Evolutionary conservation across 2,113 vertebrate genomes (phyloP).

Genomic region (Neodon shergylaensis): DNA sequence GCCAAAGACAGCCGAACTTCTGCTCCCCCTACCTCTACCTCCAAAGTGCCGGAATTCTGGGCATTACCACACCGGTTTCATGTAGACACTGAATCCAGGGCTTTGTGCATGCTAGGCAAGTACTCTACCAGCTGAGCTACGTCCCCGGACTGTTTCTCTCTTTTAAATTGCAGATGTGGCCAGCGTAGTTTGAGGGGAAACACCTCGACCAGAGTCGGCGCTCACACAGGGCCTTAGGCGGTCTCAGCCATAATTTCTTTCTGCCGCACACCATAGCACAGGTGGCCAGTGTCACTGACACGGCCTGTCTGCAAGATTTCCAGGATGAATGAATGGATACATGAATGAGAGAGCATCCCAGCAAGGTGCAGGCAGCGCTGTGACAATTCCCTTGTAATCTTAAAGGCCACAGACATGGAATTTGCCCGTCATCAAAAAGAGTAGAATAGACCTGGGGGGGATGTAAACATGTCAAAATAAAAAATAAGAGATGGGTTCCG

Average conservation of each 20-base stretch:
- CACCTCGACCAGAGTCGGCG: neutral
- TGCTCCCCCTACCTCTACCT: neutral
- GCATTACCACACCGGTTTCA: too few relatives aligned
- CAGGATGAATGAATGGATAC: constrained; percentile 70
- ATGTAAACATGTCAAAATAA: constrained; percentile 66
- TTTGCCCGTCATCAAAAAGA: neutral
- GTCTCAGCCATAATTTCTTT: constrained; percentile 53
- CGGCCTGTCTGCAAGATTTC: constrained; percentile 59
- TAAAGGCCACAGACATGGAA: constrained; percentile 52
- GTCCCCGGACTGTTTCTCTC: neutral
- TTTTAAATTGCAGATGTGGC: constrained; percentile 22
- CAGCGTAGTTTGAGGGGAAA: constrained; percentile 34
- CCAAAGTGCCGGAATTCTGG: neutral
- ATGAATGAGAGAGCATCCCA: constrained; percentile 59
- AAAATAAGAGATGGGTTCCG: constrained; percentile 58
- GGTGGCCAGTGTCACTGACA: constrained; percentile 68
- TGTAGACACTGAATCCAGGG: too few relatives aligned
- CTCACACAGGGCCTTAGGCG: neutral
- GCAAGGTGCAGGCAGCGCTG: neutral
- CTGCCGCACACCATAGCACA: constrained; percentile 50
- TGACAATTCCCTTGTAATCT: constrained; percentile 56
- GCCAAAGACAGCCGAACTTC: neutral
- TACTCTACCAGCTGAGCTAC: neutral
- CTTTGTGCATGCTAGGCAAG: too few relatives aligned
- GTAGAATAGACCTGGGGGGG: neutral